A percentile compares a stretch with the other conserved stretches of the same genome.
Conservation (phyloP, 2,797 vertebrate species). For the Enoplosus armatus region DNA sequence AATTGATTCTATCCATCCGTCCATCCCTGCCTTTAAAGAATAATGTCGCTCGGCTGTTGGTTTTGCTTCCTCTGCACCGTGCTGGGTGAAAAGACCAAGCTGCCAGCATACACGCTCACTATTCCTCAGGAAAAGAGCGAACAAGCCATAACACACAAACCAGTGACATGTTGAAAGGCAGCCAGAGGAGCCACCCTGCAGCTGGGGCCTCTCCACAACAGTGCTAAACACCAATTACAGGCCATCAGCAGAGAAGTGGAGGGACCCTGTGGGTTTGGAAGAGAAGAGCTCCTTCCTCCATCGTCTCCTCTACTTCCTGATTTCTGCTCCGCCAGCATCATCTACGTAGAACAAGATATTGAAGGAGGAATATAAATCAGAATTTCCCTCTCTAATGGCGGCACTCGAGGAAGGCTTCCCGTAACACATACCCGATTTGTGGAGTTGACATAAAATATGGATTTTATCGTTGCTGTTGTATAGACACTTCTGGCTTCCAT, state of each 20-base stretch:
- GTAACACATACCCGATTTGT: background rate
- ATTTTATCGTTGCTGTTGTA: constrained; percentile 15
- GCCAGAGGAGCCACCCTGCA: constrained; percentile 50
- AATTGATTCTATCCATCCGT: background rate
- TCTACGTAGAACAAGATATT: constrained; percentile 51
- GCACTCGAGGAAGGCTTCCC: background rate
- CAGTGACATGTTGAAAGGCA: constrained; percentile 54
- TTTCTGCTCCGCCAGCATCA: constrained; percentile 10
- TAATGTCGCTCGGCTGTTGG: background rate
- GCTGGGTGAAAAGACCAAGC: constrained; percentile 25
- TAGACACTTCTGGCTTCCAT: background rate
- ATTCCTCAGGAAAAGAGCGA: constrained; percentile 46
- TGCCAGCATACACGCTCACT: constrained; percentile 23
- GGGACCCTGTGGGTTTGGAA: constrained; percentile 43
- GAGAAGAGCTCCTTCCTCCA: constrained; percentile 31
- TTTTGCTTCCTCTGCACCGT: constrained; percentile 9
- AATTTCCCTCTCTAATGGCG: constrained; percentile 20
- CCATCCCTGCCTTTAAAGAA: background rate
- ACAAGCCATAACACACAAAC: constrained; percentile 54
- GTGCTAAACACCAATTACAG: constrained; percentile 69
- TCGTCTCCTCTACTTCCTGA: constrained; percentile 10
- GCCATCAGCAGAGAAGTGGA: constrained; percentile 55
- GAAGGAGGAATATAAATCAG: constrained; percentile 28
- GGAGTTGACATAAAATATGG: constrained; percentile 19
- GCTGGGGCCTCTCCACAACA: constrained; percentile 54